phyloP scores from a whole-genome alignment of 2,888 invertebrate genomes.

The Lithodes maja region DNA sequence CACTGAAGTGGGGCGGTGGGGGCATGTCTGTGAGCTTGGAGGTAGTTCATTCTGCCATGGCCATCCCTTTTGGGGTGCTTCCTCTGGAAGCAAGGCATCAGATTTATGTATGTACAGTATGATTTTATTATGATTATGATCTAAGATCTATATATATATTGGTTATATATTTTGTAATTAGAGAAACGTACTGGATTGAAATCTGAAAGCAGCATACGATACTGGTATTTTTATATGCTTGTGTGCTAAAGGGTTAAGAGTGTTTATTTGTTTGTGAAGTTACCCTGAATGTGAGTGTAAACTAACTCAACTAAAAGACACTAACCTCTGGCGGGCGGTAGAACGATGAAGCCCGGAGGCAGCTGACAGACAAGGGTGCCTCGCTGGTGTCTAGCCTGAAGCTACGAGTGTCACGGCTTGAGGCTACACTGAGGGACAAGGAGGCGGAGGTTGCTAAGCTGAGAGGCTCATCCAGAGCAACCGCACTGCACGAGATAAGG shows the following conservation, averaged over 20 bases:
- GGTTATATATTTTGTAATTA: too few relatives aligned
- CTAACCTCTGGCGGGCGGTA: background rate
- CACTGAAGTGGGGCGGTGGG: too few relatives aligned
- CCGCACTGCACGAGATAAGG: constrained; percentile 61
- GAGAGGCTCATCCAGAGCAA: constrained; percentile 60
- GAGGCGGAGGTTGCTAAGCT: constrained; percentile 66
- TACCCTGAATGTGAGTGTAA: background rate
- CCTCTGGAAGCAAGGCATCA: too few relatives aligned
- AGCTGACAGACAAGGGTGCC: constrained; percentile 64
- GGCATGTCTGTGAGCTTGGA: too few relatives aligned
- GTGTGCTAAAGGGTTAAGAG: too few relatives aligned
- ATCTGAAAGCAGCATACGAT: background rate
- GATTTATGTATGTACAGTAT: too few relatives aligned
- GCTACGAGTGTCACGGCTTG: constrained; percentile 66
- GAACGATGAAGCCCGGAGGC: constrained; percentile 63
- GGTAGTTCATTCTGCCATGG: too few relatives aligned
- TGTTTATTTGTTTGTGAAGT: too few relatives aligned
- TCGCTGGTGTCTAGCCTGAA: constrained; percentile 64
- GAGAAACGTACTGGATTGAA: too few relatives aligned
- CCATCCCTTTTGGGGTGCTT: too few relatives aligned
- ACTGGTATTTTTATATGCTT: background rate
- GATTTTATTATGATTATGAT: too few relatives aligned
- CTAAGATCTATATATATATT: too few relatives aligned
- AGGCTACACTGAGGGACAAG: constrained; percentile 65
- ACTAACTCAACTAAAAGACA: constrained; percentile 28